phyloP scores from a whole-genome alignment of 30 jellyfish, hydroid and myxozoan genomes.

The Nemopilema nomurai region DNA sequence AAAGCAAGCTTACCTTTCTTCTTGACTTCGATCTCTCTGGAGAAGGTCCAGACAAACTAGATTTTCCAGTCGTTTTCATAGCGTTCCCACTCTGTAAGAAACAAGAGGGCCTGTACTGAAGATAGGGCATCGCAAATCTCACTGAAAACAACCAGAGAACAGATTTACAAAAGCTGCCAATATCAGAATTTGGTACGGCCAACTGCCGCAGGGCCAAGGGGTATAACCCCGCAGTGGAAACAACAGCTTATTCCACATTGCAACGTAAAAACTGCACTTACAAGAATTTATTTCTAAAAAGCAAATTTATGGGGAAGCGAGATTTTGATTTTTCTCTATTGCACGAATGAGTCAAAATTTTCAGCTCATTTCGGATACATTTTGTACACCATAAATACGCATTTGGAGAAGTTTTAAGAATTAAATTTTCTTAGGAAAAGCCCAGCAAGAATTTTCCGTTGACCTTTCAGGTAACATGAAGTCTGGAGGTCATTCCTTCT shows the following conservation, averaged over 20 bases:
- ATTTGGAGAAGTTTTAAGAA: no score
- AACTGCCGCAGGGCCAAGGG: not conserved
- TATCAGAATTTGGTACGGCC: not conserved
- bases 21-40: conserved; percentile 15
- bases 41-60: not conserved
- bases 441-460: no score
- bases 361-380: no score
- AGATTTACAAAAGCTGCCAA: not conserved
- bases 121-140: not conserved
- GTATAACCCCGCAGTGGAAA: not conserved
- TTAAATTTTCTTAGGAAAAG: no score
- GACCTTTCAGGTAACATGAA: no score
- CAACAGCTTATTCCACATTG: not conserved
- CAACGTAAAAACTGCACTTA: not conserved
- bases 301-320: no score
- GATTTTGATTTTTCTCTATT: no score
- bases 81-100: not conserved
- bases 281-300: not conserved
- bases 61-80: conserved; percentile 21
- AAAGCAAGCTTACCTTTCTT: conserved; percentile 7
- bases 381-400: no score
- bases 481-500: no score
- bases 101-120: not conserved
- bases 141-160: not conserved
- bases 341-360: no score